Percentiles rank a stretch among this genome's conserved stretches.
Evolutionary conservation across 2,113 vertebrate species (phyloP).

Genomic region (Perca fluviatilis): DNA sequence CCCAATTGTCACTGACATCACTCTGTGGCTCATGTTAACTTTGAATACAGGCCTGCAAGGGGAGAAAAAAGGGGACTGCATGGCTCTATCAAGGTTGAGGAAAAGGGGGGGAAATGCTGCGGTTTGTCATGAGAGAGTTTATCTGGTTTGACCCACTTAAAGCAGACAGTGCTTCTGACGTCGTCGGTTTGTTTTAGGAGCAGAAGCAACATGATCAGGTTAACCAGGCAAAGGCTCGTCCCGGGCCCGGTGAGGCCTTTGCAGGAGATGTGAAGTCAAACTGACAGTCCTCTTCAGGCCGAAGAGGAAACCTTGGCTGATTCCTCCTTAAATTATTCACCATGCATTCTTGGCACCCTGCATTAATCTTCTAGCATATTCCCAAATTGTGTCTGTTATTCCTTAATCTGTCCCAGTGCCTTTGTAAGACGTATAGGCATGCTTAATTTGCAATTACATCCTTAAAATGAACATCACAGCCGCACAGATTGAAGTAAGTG

Average conservation of each 20-base stretch:
- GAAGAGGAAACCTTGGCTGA: conserved; percentile 40
- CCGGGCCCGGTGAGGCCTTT: conserved; percentile 44
- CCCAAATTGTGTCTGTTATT: conserved; percentile 7
- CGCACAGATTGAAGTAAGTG: neutral
- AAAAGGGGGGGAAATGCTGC: neutral
- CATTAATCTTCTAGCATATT: conserved; percentile 44
- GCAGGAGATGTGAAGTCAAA: conserved; percentile 29
- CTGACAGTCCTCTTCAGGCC: conserved; percentile 32
- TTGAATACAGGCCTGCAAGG: conserved; percentile 14
- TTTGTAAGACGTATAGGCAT: neutral
- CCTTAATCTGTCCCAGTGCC: conserved; percentile 14
- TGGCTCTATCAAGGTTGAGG: conserved; percentile 1
- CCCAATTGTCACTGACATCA: conserved; percentile 24
- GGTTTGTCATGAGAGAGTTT: conserved; percentile 49
- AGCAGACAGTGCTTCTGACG: conserved; percentile 19
- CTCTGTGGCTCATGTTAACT: conserved; percentile 10
- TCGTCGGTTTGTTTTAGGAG: conserved; percentile 34
- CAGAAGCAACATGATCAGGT: conserved; percentile 38
- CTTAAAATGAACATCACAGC: neutral
- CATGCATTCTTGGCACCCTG: conserved; percentile 27
- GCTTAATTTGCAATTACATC: neutral
- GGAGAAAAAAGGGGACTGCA: neutral
- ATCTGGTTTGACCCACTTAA: conserved; percentile 69
- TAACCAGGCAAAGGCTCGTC: conserved; percentile 24
- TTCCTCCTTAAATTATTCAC: conserved; percentile 72